Evolutionary conservation across 2,113 vertebrate species (phyloP), one percentile per base, ranked within the genome.

Genomic region (Odontesthes bonariensis): DNA sequence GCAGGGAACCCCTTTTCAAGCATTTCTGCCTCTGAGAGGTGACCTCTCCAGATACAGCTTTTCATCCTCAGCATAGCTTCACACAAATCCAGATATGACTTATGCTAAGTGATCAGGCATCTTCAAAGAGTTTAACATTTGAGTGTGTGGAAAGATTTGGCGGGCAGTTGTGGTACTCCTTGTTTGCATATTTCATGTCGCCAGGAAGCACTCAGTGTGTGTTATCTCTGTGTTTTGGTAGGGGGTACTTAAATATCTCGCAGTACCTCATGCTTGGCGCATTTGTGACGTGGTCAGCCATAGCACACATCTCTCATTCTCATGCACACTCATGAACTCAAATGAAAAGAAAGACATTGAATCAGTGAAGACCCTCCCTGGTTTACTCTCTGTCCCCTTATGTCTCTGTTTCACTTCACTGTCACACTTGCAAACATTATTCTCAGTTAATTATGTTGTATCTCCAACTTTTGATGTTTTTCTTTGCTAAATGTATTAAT

Each of bases 281-380:
- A 35, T 79, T 63, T 20, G 11, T 68, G 54, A 69, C 62, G 64
- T 69, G 38, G 33, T 62, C 63, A 47, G 44, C 49, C 27, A 17
- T 54, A 38, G 49, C 16, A 38, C 69, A 64, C 27, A 61, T 27
- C 27, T 55, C 12, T 33, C 46, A 0, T 52, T 51, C 65, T 46
- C 31, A 32, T 22, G 20, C 33, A 33, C 68, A 38, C 60, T 27
- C 27, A 27, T 27, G 27, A 27, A 27, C 44, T 20, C 42, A 46
- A 51, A n/a, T 75, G 27, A 63, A 72, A 71, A 57, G 22, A 46
- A 63, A 74, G 33, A 10, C 55, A 64, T 52, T 85, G 66, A 78
- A n/a, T 42, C 54, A 12, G 6, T 47, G 12, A 17, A 72, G 57
- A 69, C 57, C 55, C 54, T 55, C 49, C 54, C 61, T 52, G 59